Percentiles rank a stretch among this genome's conserved stretches.
These are phyloP conservation scores for Eospalax fontanierii DNA, from an alignment of 2,797 vertebrate genomes.

Conservation along the genomic window DNA sequence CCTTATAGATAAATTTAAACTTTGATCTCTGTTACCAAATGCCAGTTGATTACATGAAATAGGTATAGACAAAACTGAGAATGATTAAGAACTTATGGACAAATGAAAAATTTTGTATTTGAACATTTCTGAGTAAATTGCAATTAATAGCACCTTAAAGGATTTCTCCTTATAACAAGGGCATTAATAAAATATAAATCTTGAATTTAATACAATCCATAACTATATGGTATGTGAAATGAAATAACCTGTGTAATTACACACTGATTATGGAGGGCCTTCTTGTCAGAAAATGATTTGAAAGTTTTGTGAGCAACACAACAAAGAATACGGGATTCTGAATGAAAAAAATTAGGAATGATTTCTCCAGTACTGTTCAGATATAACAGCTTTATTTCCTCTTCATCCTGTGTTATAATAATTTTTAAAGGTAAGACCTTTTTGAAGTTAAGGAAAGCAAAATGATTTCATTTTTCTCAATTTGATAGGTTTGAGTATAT, in stretches of 20 bases:
- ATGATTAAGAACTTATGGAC: too few relatives aligned
- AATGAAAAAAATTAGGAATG: not conserved
- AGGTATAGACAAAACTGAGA: not conserved
- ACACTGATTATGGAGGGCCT: not conserved
- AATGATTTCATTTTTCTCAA: too few relatives aligned
- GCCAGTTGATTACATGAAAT: not conserved
- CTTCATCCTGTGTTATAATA: too few relatives aligned
- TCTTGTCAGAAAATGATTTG: not conserved
- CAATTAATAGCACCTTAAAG: not conserved
- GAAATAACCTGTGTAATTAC: not conserved
- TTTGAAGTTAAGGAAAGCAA: too few relatives aligned
- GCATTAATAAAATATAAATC: not conserved
- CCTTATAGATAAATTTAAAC: not conserved
- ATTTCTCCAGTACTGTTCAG: not conserved
- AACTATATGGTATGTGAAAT: not conserved
- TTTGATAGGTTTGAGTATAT: too few relatives aligned
- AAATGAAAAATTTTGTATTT: constrained; percentile 7
- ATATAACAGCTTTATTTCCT: not conserved
- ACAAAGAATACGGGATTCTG: not conserved
- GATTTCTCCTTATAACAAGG: not conserved
- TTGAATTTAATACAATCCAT: not conserved
- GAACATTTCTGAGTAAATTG: not conserved
- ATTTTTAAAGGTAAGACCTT: too few relatives aligned
- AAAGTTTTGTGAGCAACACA: not conserved
- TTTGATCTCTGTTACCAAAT: not conserved